A percentile compares a stretch with the other conserved stretches of the same genome.
These are phyloP conservation scores for Eriosoma lanigerum DNA, from an alignment of 1,140 invertebrate species.

Conservation along the genomic window DNA sequence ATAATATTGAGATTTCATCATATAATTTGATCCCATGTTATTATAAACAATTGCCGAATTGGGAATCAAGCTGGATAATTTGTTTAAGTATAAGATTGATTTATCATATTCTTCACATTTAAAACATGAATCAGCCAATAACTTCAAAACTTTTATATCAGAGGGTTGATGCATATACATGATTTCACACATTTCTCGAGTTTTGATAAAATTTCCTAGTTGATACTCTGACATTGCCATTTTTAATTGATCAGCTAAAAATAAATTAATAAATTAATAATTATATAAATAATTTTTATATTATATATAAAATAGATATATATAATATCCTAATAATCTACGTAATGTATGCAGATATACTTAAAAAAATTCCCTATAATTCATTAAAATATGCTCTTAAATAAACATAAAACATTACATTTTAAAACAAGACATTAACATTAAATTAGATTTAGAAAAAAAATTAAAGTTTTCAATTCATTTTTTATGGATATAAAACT, in stretches of 20 bases:
- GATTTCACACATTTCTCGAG: neutral
- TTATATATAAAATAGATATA: neutral
- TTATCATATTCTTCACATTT: neutral
- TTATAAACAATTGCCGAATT: neutral
- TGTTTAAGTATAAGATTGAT: neutral
- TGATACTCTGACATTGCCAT: neutral
- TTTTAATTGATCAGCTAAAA: neutral
- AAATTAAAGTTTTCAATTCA: too few relatives aligned
- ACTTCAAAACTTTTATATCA: neutral
- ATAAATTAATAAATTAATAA: too few relatives aligned
- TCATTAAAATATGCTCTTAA: too few relatives aligned
- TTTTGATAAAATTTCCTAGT: neutral
- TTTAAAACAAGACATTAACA: too few relatives aligned
- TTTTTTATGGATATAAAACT: too few relatives aligned
- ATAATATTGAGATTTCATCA: neutral
- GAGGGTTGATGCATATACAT: neutral
- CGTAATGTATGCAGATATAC: too few relatives aligned
- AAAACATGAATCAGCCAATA: neutral
- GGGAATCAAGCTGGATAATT: neutral
- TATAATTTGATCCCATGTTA: neutral
- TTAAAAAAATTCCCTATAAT: too few relatives aligned
- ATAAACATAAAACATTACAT: too few relatives aligned
- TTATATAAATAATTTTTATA: neutral
- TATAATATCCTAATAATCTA: too few relatives aligned
- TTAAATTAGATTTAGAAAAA: too few relatives aligned